Evolutionary conservation across 2,113 vertebrate species (phyloP).

Genomic region (Vulpes ferrilata): DNA sequence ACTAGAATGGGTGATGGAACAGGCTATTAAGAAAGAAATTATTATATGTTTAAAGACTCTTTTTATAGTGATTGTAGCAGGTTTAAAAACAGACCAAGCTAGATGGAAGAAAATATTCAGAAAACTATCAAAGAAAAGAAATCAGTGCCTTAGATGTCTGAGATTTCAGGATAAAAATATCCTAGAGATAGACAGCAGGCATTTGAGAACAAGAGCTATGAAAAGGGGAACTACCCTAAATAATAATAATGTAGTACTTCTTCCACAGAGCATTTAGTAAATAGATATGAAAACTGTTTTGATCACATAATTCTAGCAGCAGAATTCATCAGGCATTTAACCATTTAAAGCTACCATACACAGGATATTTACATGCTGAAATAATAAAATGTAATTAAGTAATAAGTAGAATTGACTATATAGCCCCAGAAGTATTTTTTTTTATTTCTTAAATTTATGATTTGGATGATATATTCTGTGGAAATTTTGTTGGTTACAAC

Average conservation of each 20-base stretch:
- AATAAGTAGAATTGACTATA: not conserved
- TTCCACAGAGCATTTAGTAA: slow-evolving; percentile 27
- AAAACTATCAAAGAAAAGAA: slow-evolving; percentile 68
- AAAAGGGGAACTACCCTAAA: slow-evolving; percentile 50
- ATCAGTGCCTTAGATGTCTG: slow-evolving; percentile 53
- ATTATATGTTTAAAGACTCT: slow-evolving; percentile 57
- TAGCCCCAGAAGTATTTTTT: not conserved
- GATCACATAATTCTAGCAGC: not conserved
- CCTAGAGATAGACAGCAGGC: slow-evolving; percentile 29
- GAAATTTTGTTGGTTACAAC: not conserved
- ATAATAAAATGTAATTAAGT: not conserved
- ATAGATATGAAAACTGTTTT: slow-evolving; percentile 60
- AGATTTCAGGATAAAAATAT: slow-evolving; percentile 45
- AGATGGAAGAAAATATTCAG: slow-evolving; percentile 38
- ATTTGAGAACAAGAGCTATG: slow-evolving; percentile 38
- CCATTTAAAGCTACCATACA: not conserved
- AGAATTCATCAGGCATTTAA: not conserved
- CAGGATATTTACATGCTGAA: not conserved
- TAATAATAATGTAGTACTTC: slow-evolving; percentile 38
- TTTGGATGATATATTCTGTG: not conserved
- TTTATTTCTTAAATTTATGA: not conserved
- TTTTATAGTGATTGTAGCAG: slow-evolving; percentile 40
- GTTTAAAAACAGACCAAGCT: slow-evolving; percentile 61
- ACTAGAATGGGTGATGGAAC: not conserved
- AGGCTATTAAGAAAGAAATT: slow-evolving; percentile 71